These are phyloP conservation scores for Synodontis membranacea DNA, from an alignment of 2,113 vertebrate genomes.

Conservation along the genomic window DNA sequence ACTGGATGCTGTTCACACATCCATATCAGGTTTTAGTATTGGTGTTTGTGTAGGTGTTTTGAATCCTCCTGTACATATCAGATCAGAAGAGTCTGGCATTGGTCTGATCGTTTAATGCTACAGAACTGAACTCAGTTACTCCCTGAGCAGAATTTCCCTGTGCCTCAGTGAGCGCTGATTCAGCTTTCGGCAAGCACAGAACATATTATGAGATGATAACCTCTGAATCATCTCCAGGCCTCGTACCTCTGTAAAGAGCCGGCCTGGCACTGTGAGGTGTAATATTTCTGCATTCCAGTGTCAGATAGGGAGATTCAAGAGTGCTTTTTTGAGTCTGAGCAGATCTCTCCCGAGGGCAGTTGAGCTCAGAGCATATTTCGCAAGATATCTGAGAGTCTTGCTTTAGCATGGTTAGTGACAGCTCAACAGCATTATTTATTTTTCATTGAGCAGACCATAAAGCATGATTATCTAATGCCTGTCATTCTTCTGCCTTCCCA, in stretches of 20 bases:
- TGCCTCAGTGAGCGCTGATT: neutral
- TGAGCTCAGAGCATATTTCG: neutral
- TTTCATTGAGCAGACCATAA: neutral
- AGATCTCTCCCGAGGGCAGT: neutral
- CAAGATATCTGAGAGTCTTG: neutral
- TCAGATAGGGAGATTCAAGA: neutral
- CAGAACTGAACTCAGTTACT: conserved; percentile 6
- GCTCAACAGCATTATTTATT: neutral
- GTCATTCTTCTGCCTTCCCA: neutral
- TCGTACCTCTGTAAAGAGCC: neutral
- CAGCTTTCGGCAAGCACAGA: neutral
- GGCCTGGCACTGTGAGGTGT: neutral
- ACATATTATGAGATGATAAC: neutral
- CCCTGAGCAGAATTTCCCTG: neutral
- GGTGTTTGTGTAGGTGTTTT: too few species aligned
- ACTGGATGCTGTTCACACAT: neutral
- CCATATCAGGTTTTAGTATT: too few species aligned
- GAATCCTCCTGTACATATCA: neutral
- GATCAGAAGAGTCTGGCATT: neutral
- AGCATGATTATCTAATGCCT: neutral
- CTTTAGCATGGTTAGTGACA: neutral
- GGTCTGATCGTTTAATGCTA: conserved; percentile 21
- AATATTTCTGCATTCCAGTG: conserved; percentile 8
- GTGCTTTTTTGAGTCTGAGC: neutral
- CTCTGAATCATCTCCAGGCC: neutral